Conservation (phyloP, 2,113 vertebrate species). For the Sarotherodon lohbergeri region DNA sequence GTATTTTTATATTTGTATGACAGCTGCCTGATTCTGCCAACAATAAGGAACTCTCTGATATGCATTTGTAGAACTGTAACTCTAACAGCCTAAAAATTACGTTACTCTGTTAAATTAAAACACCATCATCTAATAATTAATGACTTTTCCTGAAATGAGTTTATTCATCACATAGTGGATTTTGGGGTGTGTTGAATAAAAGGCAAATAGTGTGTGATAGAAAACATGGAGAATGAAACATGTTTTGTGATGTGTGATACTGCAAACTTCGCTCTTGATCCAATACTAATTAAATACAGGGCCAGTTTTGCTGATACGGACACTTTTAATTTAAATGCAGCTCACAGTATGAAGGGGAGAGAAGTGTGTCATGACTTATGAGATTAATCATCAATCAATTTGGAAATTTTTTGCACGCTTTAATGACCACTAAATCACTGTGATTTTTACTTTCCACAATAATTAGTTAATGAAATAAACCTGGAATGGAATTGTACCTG, state of each 20-base stretch:
- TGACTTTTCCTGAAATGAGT: not conserved
- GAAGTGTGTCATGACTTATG: not conserved
- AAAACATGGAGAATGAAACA: not conserved
- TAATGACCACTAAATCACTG: not conserved
- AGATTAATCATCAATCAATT: not conserved
- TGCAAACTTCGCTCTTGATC: not conserved
- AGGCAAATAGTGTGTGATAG: not conserved
- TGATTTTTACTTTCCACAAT: not conserved
- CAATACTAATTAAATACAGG: not conserved
- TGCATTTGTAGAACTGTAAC: not conserved
- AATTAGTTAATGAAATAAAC: not conserved
- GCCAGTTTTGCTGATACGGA: accelerated
- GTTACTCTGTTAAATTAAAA: not conserved
- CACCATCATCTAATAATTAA: not conserved
- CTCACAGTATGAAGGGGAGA: not conserved
- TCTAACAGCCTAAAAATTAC: not conserved
- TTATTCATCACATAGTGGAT: not conserved
- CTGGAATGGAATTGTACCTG: not conserved
- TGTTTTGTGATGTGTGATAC: not conserved
- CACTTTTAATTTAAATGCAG: not conserved
- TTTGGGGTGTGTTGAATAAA: not conserved
- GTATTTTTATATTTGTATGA: not conserved
- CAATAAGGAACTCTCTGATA: not conserved
- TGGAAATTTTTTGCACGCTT: not conserved
- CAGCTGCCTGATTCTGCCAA: not conserved